A percentile compares a stretch with the other conserved stretches of the same genome.
phyloP scores from a whole-genome alignment of 2,888 invertebrate species.

The Apotomis betuletana region DNA sequence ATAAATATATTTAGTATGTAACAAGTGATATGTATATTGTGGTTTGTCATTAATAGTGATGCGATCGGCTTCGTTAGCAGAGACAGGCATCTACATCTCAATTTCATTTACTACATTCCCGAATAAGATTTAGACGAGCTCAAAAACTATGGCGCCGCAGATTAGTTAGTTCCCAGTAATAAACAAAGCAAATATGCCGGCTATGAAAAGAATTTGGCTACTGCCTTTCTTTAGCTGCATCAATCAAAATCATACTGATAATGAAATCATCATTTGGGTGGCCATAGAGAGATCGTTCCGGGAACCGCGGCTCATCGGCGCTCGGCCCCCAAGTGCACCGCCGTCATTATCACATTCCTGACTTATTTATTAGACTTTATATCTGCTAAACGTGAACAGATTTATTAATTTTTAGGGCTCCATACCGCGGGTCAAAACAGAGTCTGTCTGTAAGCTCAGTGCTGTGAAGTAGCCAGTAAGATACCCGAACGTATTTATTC shows the following conservation, averaged over 20 bases:
- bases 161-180: constrained; percentile 82
- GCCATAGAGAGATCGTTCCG: constrained; percentile 78
- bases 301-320: constrained; percentile 65
- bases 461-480: not conserved
- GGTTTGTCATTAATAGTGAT: not conserved
- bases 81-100: constrained; percentile 31
- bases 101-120: constrained; percentile 46
- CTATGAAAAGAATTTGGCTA: constrained; percentile 78
- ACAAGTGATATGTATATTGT: not conserved
- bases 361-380: constrained; percentile 79
- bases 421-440: not conserved
- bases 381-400: constrained; percentile 41
- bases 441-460: too few species aligned
- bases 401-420: not conserved
- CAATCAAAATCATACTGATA: constrained; percentile 84
- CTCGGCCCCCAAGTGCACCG: constrained; percentile 59
- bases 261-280: constrained; percentile 84
- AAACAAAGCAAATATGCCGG: constrained; percentile 76
- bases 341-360: constrained; percentile 81
- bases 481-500: too few species aligned
- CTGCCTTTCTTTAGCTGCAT: constrained; percentile 78
- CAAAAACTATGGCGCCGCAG: constrained; percentile 79
- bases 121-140: constrained; percentile 52
- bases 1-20: not conserved
- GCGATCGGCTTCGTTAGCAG: not conserved